These are phyloP conservation scores for Lordiphosa mommai DNA, from an alignment of 1,140 invertebrate species.

Conservation along the genomic window DNA sequence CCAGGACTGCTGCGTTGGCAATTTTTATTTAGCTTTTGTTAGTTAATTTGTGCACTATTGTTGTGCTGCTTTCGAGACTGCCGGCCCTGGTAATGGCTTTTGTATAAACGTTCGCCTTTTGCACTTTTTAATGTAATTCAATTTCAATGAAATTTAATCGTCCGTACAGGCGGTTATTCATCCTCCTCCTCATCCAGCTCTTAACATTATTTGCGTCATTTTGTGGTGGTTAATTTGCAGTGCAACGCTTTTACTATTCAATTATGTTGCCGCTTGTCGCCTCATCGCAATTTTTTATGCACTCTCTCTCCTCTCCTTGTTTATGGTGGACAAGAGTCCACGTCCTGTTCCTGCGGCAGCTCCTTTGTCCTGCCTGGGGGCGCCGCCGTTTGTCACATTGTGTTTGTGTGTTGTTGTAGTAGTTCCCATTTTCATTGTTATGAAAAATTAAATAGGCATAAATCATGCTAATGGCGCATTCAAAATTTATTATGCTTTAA, in stretches of 20 bases:
- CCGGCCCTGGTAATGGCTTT: slow-evolving; percentile 19
- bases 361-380: slow-evolving; percentile 61
- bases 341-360: slow-evolving; percentile 8
- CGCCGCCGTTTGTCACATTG: slow-evolving; percentile 53
- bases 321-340: slow-evolving; percentile 26
- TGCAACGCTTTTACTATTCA: slow-evolving; percentile 75
- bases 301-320: slow-evolving; percentile 32
- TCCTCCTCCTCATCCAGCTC: neutral
- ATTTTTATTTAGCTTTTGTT: slow-evolving; percentile 75
- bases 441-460: slow-evolving; percentile 78
- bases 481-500: slow-evolving; percentile 77
- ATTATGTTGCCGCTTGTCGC: slow-evolving; percentile 63
- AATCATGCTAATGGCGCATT: slow-evolving; percentile 78
- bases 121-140: slow-evolving; percentile 77
- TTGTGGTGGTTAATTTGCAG: slow-evolving; percentile 75
- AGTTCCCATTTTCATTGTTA: slow-evolving; percentile 59
- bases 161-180: slow-evolving; percentile 48
- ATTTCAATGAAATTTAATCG: slow-evolving; percentile 78
- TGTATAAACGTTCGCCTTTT: slow-evolving; percentile 58
- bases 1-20: slow-evolving; percentile 59
- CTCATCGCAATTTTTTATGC: slow-evolving; percentile 62
- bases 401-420: slow-evolving; percentile 15
- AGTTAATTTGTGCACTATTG: slow-evolving; percentile 76
- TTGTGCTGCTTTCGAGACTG: slow-evolving; percentile 25
- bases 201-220: slow-evolving; percentile 76